Evolutionary conservation across 2,113 vertebrate species (phyloP), one percentile per base, ranked within the genome.

Genomic region (Lontra canadensis): DNA sequence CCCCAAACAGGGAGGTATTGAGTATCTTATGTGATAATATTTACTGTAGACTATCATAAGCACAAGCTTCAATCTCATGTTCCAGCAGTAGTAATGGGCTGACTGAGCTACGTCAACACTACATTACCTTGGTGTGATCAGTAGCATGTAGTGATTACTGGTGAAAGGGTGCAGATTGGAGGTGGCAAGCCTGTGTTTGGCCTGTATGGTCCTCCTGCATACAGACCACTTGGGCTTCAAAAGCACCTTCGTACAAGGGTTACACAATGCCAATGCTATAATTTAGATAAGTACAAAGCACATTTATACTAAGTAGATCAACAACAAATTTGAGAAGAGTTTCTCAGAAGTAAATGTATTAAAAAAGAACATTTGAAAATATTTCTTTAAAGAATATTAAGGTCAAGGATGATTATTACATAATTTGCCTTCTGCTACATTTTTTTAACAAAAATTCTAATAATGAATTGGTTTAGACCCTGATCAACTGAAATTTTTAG

Each of bases 361-460:
- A 26, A 78, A 61, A 87, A 83, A 79, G 25, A 83, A 23, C 52
- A 87, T 36, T 5, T 93, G 25, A 90, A 86, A 91, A 78, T 47
- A 82, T 57, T 88, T 88, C 17, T 36, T 93, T 65, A 49, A 83
- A 83, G 31, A 82, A 6, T 39, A 71, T 47, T 86, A 90, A 90
- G 42, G 31, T 26, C 74, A 80, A 61, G 39, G 26, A 59, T n/a
- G 9, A 80, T 63, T 57, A 91, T 31, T 57, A 47, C 34, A 6
- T 57, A 91, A 67, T 82, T 57, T 82, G 4, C 21, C 65, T 36
- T 76, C 59, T n/a, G 57, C 20, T 81, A 29, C 9, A 71, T 79
- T 79, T 87, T 97, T 65, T 59, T 71, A 76, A 69, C 20, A 82
- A 96, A 90, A 84, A 47, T 61, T 71, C 12, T 47, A 90, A 39